phyloP scores from a whole-genome alignment of 1,140 invertebrate genomes.

The Drosophila takahashii region DNA sequence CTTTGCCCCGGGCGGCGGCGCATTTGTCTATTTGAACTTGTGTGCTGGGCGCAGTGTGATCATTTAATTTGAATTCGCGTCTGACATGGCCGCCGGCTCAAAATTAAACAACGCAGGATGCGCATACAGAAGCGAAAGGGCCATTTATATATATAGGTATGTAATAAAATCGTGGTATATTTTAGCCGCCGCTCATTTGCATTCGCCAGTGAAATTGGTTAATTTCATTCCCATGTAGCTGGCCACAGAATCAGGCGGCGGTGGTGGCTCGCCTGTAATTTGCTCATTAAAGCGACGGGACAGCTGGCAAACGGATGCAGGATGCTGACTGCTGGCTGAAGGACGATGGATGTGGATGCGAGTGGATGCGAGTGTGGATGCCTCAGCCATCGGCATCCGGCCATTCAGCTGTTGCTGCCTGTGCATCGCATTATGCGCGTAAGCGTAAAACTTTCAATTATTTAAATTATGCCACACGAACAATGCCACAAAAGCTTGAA shows the following conservation, averaged over 20 bases:
- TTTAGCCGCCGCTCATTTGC: slow-evolving; percentile 70
- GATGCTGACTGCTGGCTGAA: slow-evolving; percentile 2
- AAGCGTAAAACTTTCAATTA: slow-evolving; percentile 84
- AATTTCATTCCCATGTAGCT: slow-evolving; percentile 74
- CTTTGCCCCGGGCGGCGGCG: slow-evolving; percentile 29
- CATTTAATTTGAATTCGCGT: slow-evolving; percentile 81
- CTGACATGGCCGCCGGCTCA: slow-evolving; percentile 44
- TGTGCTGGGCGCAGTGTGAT: slow-evolving; percentile 62
- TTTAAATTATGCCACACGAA: slow-evolving; percentile 84
- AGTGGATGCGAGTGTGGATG: slow-evolving; percentile 7
- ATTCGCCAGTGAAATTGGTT: slow-evolving; percentile 72
- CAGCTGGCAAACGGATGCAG: slow-evolving; percentile 25
- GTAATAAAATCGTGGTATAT: slow-evolving; percentile 13
- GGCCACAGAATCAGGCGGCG: slow-evolving; percentile 13
- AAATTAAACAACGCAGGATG: slow-evolving; percentile 46
- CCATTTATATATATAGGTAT: background rate
- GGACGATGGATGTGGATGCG: background rate
- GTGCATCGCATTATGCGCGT: slow-evolving; percentile 69
- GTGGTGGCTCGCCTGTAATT: slow-evolving; percentile 40
- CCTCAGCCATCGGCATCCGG: slow-evolving; percentile 47
- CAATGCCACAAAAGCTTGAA: slow-evolving; percentile 71
- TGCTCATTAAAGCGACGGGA: slow-evolving; percentile 63
- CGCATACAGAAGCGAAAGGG: too few relatives aligned
- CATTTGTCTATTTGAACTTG: slow-evolving; percentile 73
- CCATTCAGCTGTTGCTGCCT: slow-evolving; percentile 55